Evolutionary conservation across 2,113 vertebrate species (phyloP), one percentile per base, ranked within the genome.

Genomic region (Anarhynchus alexandrinus): DNA sequence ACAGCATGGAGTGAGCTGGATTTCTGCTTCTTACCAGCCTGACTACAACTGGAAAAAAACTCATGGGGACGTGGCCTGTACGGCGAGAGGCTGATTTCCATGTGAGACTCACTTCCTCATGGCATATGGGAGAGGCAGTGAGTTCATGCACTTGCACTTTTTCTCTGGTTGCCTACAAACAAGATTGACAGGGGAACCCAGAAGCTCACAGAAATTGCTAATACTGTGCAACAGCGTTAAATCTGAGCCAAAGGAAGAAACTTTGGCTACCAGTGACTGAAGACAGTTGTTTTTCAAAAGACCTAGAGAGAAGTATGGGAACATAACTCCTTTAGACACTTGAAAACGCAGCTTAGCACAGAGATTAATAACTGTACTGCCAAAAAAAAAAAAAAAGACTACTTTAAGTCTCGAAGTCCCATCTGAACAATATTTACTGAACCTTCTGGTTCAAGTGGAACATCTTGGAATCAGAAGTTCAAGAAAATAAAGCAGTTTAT

Each of bases 101-200:
- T 14, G 30, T 0, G 12, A 70, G 26, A n/a, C 4, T 10, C 19
- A 27, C 17, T 36, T 72, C 42, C 52, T 55, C 4, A 1, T 3
- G 26, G 15, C 5, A 26, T 1, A 0, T 27, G 55, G 47, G 30
- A 55, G 36, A 77, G 65, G 22, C 2, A 1, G 17, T 3, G 59
- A 49, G 23, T 49, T 49, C 8, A 2, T 9, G 40, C 43, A 20
- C 55, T 73, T 38, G 19, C 11, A 20, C 29, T 38, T 77, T 30
- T 25, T 19, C 55, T 55, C 49, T 69, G 70, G 6, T 38, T 79
- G 38, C 54, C 26, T 59, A 30, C 34, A 36, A 15, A 17, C 6
- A 36, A 65, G 25, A 85, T 40, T 36, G 11, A 34, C 4, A 18
- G 34, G 20, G 26, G 17, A n/a, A 30, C 10, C 13, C 80, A 78